Base-by-base conservation (phyloP, 2,888 invertebrate species). In the Trimorus sp. region DNA sequence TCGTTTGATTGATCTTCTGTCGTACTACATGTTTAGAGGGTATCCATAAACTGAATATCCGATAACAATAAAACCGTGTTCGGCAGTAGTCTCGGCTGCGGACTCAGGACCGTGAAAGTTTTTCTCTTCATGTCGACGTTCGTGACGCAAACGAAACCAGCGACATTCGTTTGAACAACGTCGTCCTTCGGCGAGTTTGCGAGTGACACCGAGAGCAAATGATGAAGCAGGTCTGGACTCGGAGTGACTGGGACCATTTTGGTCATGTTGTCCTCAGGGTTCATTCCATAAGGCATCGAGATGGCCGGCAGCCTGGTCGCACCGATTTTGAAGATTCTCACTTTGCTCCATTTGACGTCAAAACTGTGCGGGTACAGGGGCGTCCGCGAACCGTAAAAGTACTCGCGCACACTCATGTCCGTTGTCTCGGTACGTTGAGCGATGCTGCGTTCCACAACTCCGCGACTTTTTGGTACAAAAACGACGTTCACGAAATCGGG, bases 251-350 rank as follows among this genome's bases (percentile, higher is more conserved):
- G 93, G 40, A 98, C 97, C 68, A 98, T 93, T 93, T 98, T 98
- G 0, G 98, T 98, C 82, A 96, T 93, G 90, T 97, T 97, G 92
- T 99, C 98, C 89, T 97, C 97, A 0, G 95, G 92, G 88, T 97
- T 97, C 98, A 98, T 98, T 63, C 99, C 99, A 76, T 98, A 94
- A 0, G 99, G 99, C 95, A 99, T 95, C 91, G 98, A 98, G 1
- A 98, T 98, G 89, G 97, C 98, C 0, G 99, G 99, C 74, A 99
- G 93, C 0, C 96, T 95, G 0, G 98, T 97, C 0, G 98, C 98
- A 11, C 98, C 98, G 88, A 99, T 97, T 94, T 98, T 98, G 90
- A 95, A 98, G 48, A 99, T 95, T 90, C 96, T 96, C 9, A 98
- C 93, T 86, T 98, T 98, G 1, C 94, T 93, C 94, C 96, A 98